Evolutionary conservation across 2,888 invertebrate genomes (phyloP), one percentile per base, ranked within the genome.

Genomic region (Ennomos fuscantarius): DNA sequence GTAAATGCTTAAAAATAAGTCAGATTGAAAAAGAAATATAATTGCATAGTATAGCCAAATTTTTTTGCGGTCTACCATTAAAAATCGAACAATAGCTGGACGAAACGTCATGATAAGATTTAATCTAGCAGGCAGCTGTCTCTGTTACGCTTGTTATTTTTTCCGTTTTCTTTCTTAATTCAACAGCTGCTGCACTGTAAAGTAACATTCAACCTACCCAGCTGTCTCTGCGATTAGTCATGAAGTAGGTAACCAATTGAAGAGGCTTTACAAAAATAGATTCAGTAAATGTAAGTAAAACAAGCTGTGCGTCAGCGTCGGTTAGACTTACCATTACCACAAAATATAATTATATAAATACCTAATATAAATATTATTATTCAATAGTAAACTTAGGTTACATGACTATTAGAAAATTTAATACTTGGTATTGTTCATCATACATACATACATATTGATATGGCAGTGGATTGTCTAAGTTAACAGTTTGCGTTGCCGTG

Each of bases 401-500:
- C 54, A 60, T 58, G 46, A 59, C 47, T 59, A 61, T 56, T 15
- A 48, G 36, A 49, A 46, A 63, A 52, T 45, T 48, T 64, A 67
- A 65, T 63, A 46, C 24, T 46, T 60, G 50, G 52, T 51, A 62
- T 63, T 45, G 36, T 31, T 42, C 35, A 39, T 34, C 34, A 42
- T 13, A 46, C 46, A 49, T 9, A 48, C 55, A 61, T 55, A 62
- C n/a, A n/a, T n/a, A 54, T 60, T 66, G 64, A 64, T 63, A 64
- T 37, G 36, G 10, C 58, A 49, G 58, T 35, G 42, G 58, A 60
- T 68, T 76, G 74, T 72, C 74, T 77, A 79, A 74, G 69, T 65
- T 74, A 76, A 71, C 69, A 72, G 65, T 66, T 24, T 24, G 24
- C 24, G 61, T 65, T 68, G 72, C 64, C 64, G 63, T 65, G 74